These are phyloP conservation scores for Notodonta dromedarius DNA, from an alignment of 2,888 invertebrate species.

Conservation along the genomic window DNA sequence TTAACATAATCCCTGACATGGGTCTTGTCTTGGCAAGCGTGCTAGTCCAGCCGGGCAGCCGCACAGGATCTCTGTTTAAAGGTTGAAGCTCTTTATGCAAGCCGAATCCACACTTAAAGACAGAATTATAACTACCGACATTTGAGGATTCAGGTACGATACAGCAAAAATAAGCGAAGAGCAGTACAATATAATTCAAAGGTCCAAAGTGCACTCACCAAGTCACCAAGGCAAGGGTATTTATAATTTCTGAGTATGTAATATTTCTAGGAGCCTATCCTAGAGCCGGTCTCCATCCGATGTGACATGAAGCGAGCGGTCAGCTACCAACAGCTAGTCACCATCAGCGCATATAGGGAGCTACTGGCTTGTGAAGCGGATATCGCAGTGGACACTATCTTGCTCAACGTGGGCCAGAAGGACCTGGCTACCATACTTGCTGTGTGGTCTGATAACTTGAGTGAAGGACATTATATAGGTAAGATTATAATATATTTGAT, in stretches of 20 bases:
- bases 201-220: no score
- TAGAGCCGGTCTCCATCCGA: conserved; percentile 89
- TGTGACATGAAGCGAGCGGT: conserved; percentile 88
- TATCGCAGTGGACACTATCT: conserved; percentile 86
- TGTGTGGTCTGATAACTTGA: conserved; percentile 89
- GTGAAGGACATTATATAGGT: conserved; percentile 85
- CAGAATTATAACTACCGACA: no score
- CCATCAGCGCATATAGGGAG: conserved; percentile 54
- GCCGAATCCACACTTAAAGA: no score
- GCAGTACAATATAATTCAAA: no score
- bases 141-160: no score
- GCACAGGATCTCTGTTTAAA: no score
- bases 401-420: conserved; percentile 89
- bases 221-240: no score
- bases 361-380: conserved; percentile 85
- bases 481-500: neutral
- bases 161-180: no score
- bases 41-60: no score
- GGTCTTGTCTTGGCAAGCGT: no score
- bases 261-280: conserved; percentile 86
- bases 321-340: conserved; percentile 57
- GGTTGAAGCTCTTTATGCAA: no score
- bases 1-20: no score
- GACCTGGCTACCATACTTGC: conserved; percentile 89
- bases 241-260: neutral